A percentile compares a stretch with the other conserved stretches of the same genome.
These are phyloP conservation scores for Chrysotoxum bicinctum DNA, from an alignment of 2,888 invertebrate genomes.

Conservation along the genomic window DNA sequence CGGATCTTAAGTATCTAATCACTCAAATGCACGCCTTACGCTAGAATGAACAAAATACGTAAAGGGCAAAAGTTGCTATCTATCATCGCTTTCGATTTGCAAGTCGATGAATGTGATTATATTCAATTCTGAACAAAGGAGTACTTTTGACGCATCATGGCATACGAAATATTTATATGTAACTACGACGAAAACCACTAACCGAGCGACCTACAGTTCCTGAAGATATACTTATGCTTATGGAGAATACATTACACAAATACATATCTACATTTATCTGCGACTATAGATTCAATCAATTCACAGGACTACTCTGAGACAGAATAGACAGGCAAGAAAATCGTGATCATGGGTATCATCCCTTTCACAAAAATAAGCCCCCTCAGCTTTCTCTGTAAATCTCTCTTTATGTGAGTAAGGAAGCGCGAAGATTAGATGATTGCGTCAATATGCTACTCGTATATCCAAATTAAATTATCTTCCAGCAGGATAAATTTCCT, in stretches of 20 bases:
- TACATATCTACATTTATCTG: conserved; percentile 17
- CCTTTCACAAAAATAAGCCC: conserved; percentile 56
- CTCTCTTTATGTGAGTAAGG: conserved; percentile 71
- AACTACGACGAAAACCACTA: conserved; percentile 31
- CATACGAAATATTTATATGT: conserved; percentile 23
- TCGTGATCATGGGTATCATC: conserved; percentile 68
- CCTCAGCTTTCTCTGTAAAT: conserved; percentile 69
- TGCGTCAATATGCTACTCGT: conserved; percentile 81
- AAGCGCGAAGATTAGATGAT: conserved; percentile 82
- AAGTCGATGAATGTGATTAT: conserved; percentile 51
- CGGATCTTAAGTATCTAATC: conserved; percentile 69
- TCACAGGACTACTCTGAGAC: conserved; percentile 30
- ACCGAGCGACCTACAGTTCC: conserved; percentile 24
- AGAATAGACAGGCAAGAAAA: conserved; percentile 41
- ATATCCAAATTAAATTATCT: conserved; percentile 81
- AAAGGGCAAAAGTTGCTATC: conserved; percentile 42
- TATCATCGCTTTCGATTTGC: conserved; percentile 56
- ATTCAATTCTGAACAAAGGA: conserved; percentile 34
- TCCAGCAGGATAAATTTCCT: conserved; percentile 78
- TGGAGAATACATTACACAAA: not conserved
- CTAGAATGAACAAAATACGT: conserved; percentile 74
- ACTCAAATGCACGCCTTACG: conserved; percentile 74
- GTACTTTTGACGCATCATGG: conserved; percentile 49
- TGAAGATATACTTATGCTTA: conserved; percentile 15
- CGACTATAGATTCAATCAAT: conserved; percentile 51